These are phyloP conservation scores for Ennomos erosarius DNA, from an alignment of 2,888 invertebrate genomes.

Conservation along the genomic window DNA sequence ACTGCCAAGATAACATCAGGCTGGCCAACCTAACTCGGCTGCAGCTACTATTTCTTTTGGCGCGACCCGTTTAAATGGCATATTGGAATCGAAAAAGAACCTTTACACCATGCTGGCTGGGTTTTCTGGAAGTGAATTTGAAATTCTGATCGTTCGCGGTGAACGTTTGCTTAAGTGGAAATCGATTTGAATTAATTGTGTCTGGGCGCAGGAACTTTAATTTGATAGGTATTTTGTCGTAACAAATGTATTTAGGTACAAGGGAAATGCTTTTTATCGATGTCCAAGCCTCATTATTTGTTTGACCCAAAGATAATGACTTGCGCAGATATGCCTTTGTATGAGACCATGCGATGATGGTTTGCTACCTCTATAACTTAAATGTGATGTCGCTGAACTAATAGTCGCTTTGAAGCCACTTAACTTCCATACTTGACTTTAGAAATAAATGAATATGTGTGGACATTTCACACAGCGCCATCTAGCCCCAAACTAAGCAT, in stretches of 20 bases:
- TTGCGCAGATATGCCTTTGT: too few relatives aligned
- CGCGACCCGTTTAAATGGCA: conserved; percentile 81
- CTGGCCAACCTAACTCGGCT: conserved; percentile 81
- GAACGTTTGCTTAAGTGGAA: conserved; percentile 75
- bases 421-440: too few relatives aligned
- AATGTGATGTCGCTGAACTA: too few relatives aligned
- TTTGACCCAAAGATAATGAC: too few relatives aligned
- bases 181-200: conserved; percentile 83
- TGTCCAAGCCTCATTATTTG: too few relatives aligned
- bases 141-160: conserved; percentile 80
- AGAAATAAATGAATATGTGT: too few relatives aligned
- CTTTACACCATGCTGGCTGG: conserved; percentile 79
- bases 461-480: too few relatives aligned
- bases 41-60: conserved; percentile 81
- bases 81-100: conserved; percentile 83
- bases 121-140: conserved; percentile 77
- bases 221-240: conserved; percentile 66
- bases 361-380: too few relatives aligned
- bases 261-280: conserved; percentile 13
- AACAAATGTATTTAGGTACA: conserved; percentile 31
- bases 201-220: conserved; percentile 69
- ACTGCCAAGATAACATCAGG: conserved; percentile 85
- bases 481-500: too few relatives aligned
- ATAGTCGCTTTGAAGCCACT: too few relatives aligned
- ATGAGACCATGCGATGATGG: too few relatives aligned